These are phyloP conservation scores for Pollenia angustigena DNA, from an alignment of 2,888 invertebrate genomes.

Conservation along the genomic window DNA sequence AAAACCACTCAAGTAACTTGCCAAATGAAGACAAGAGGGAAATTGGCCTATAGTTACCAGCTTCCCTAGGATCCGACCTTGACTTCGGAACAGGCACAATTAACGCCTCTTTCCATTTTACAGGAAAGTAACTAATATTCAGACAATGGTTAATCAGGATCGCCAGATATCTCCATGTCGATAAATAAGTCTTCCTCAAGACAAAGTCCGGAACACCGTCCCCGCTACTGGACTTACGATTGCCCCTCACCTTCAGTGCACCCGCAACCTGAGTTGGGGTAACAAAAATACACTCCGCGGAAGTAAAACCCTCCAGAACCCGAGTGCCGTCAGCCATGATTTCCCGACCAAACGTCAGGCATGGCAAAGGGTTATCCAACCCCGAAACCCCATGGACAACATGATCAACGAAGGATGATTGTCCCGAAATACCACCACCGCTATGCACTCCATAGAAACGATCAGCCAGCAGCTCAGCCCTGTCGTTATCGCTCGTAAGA, in stretches of 20 bases:
- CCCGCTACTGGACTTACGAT: not conserved
- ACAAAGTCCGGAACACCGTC: conserved; percentile 24
- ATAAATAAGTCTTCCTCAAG: not conserved
- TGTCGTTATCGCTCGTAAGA: not conserved
- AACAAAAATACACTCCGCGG: not conserved
- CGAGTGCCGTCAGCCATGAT: not conserved
- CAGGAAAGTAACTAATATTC: conserved; percentile 34
- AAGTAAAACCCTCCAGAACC: not conserved
- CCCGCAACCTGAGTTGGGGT: not conserved
- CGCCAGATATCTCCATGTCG: not conserved
- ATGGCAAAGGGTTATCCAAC: not conserved
- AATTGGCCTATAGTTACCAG: too few species aligned
- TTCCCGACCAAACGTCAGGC: not conserved
- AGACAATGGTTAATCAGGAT: conserved; percentile 28
- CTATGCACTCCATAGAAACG: not conserved
- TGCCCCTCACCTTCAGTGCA: not conserved
- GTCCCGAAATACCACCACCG: too few species aligned
- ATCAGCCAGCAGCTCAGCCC: not conserved
- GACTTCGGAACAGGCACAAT: too few species aligned
- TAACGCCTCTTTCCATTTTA: too few species aligned
- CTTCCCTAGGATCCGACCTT: too few species aligned
- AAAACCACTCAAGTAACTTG: too few species aligned
- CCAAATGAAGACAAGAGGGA: too few species aligned
- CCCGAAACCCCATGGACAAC: not conserved
- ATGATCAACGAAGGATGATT: not conserved